Base-by-base conservation (phyloP, 2,113 vertebrate genomes). In the Passer montanus region DNA sequence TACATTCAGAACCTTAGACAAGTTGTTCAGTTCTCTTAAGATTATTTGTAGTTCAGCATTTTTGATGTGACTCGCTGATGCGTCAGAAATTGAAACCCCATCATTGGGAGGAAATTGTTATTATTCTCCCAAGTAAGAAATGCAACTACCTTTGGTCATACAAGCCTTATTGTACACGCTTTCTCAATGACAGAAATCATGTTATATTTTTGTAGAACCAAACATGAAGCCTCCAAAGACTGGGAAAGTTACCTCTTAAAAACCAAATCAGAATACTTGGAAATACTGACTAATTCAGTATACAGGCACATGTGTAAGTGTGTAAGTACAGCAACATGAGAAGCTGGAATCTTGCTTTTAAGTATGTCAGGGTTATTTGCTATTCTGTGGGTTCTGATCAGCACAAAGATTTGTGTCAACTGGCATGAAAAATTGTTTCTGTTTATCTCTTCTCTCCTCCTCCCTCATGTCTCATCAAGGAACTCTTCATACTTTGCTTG, bases 281-380 rank as follows among this genome's bases (percentile, higher is more conserved):
- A 69, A 84, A 58, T 26, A 66, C 11, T 88, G 64, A 52, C 28
- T 58, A 55, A 15, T 31, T 59, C n/a, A 64, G 39, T 18, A 35
- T 10, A 27, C 16, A 84, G 49, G 35, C 39, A 30, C 8, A 10
- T 0, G 0, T 17, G 5, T 37, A 68, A 75, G 41, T 3, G 3
- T n/a, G n/a, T n/a, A n/a, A n/a, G n/a, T n/a, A 27, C 26, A 87
- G 23, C 28, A 73, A 62, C 18, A 19, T 7, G 13, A 79, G 35
- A 87, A 85, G 33, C 0, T 55, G 27, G 50, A 84, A 52, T 28
- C 26, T 43, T 49, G 35, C 31, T 84, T 94, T 67, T 80, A 70
- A 62, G 44, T 58, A 58, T 47, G 27, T 26, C 43, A 12, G 12
- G 23, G 18, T 47, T 15, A 43, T 44, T 62, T 85, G 13, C 14